phyloP scores from a whole-genome alignment of 2,113 vertebrate genomes.

The Ammospiza nelsoni region DNA sequence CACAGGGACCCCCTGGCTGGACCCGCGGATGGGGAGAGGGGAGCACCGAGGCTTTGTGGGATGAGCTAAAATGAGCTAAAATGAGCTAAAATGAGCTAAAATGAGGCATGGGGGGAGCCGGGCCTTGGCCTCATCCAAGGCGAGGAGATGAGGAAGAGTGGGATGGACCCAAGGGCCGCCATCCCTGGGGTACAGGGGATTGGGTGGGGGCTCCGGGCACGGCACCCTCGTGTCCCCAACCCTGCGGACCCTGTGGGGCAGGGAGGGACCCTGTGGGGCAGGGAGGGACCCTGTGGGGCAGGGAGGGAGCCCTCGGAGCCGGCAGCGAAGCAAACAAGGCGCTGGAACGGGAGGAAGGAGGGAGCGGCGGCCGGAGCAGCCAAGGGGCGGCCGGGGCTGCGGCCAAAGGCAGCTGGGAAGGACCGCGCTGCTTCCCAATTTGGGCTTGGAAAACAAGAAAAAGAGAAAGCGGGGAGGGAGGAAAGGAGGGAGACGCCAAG shows the following conservation, averaged over 20 bases:
- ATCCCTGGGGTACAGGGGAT: fast-evolving
- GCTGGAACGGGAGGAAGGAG: background rate
- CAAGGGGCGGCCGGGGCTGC: background rate
- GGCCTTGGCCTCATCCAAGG: background rate
- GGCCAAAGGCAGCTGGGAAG: slow-evolving; percentile 49
- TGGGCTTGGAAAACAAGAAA: slow-evolving; percentile 70
- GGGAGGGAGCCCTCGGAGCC: background rate
- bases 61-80: background rate
- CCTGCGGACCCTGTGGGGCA: fast-evolving
- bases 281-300: background rate
- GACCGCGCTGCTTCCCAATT: slow-evolving; percentile 38
- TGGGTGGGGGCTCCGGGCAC: background rate
- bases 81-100: background rate
- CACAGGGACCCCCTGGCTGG: fast-evolving
- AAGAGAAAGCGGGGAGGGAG: background rate
- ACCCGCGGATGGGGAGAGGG: fast-evolving
- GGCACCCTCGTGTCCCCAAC: background rate
- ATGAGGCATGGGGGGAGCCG: background rate
- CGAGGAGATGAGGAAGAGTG: fast-evolving
- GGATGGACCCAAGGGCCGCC: background rate
- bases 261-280: fast-evolving
- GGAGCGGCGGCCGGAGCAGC: background rate
- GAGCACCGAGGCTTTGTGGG: fast-evolving
- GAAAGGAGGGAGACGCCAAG: background rate
- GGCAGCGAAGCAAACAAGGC: background rate